Evolutionary conservation across 2,113 vertebrate genomes (phyloP).

Genomic region (Galemys pyrenaicus): DNA sequence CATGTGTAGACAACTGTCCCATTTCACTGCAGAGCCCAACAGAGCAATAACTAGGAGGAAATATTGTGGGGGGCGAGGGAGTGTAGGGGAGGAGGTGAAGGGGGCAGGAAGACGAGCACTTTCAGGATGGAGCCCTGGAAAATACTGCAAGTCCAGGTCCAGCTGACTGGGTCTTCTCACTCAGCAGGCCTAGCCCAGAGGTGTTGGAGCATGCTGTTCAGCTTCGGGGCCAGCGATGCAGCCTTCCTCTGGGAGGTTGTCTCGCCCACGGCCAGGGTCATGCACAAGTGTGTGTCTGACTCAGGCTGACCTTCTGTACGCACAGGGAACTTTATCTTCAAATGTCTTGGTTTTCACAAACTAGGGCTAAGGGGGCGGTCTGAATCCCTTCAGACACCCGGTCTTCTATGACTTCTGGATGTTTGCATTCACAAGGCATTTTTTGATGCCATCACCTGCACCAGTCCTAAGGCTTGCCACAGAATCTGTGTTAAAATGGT

Average conservation of each 20-base stretch:
- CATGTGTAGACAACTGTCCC: neutral
- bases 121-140: neutral
- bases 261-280: fast-evolving
- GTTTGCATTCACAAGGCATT: neutral
- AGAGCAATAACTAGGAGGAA: neutral
- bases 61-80: too few relatives aligned
- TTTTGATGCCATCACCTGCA: too few relatives aligned
- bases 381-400: neutral
- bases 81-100: too few relatives aligned
- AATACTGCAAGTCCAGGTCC: neutral
- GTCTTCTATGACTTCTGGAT: neutral
- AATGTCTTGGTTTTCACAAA: neutral
- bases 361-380: neutral
- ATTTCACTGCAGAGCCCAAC: neutral
- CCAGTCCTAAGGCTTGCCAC: neutral
- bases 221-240: neutral
- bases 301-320: neutral
- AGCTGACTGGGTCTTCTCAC: neutral
- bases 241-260: neutral
- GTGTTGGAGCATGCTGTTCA: neutral
- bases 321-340: neutral
- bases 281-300: neutral
- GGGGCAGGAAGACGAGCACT: neutral
- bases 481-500: neutral
- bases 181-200: neutral